A percentile compares a stretch with the other conserved stretches of the same genome.
phyloP scores from a whole-genome alignment of 2,888 invertebrate species.

The Cerastis rubricosa region DNA sequence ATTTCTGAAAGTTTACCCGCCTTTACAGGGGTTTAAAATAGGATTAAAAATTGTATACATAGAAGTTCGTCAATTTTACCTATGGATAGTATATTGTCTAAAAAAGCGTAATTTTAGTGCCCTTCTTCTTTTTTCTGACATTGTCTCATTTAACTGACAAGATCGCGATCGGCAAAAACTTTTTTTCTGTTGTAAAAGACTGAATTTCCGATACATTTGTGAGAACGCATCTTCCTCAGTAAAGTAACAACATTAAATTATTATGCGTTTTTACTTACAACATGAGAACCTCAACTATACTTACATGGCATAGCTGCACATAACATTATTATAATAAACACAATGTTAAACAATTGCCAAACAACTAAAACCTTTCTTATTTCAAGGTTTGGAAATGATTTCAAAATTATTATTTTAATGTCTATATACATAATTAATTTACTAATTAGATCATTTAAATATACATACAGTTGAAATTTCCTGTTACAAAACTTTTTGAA shows the following conservation, averaged over 20 bases:
- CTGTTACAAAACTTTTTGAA: neutral
- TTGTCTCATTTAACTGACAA: neutral
- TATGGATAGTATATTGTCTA: too few relatives aligned
- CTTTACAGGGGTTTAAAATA: neutral
- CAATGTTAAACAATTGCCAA: conserved; percentile 34
- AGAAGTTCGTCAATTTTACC: neutral
- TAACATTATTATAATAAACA: conserved; percentile 20
- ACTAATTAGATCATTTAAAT: conserved; percentile 8
- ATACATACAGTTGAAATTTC: conserved; percentile 8
- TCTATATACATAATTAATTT: neutral
- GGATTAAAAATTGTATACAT: neutral
- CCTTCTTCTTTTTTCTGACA: neutral
- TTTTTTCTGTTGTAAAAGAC: neutral
- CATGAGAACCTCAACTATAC: conserved; percentile 41
- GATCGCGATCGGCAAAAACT: neutral
- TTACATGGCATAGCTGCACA: conserved; percentile 29
- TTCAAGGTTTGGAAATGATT: conserved; percentile 29
- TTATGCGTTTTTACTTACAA: conserved; percentile 17
- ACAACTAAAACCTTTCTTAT: conserved; percentile 23
- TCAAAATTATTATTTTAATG: conserved; percentile 12
- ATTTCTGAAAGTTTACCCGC: neutral
- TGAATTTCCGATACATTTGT: neutral
- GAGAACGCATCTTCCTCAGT: neutral
- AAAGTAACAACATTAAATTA: neutral
- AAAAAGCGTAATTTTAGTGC: conserved; percentile 6